These are phyloP conservation scores for Oeneis ivallda DNA, from an alignment of 2,888 invertebrate species.

Conservation along the genomic window DNA sequence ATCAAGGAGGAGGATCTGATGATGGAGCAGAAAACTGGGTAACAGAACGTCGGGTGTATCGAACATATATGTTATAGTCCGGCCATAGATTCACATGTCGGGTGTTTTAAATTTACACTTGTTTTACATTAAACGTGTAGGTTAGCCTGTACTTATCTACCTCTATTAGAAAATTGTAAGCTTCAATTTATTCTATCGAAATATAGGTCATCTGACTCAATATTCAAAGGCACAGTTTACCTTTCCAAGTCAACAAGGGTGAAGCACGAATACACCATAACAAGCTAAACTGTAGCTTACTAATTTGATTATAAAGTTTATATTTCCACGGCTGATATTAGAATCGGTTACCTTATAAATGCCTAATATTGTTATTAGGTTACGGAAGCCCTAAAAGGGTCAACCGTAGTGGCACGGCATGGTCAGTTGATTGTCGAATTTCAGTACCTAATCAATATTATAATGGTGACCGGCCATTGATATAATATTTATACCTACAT, in stretches of 20 bases:
- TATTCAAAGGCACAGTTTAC: conserved; percentile 22
- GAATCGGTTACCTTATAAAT: conserved; percentile 12
- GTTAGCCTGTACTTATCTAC: too few species aligned
- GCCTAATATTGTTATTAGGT: conserved; percentile 25
- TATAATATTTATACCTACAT: too few species aligned
- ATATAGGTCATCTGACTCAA: conserved; percentile 13
- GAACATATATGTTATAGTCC: too few species aligned
- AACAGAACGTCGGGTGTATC: too few species aligned
- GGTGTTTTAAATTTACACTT: too few species aligned
- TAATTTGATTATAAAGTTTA: neutral
- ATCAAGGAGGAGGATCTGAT: too few species aligned
- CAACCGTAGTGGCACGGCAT: conserved; percentile 3
- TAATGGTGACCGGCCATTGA: too few species aligned
- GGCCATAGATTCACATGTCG: too few species aligned
- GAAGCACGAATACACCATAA: neutral
- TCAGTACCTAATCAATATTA: too few species aligned
- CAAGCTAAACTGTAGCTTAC: conserved; percentile 1
- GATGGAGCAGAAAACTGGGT: too few species aligned
- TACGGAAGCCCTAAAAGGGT: conserved; percentile 31
- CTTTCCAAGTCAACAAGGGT: conserved; percentile 20
- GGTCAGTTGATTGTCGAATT: conserved; percentile 5
- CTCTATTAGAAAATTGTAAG: neutral
- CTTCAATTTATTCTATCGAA: conserved; percentile 11
- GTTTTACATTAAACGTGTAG: neutral
- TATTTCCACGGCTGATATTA: neutral